Conservation (phyloP, 2,797 vertebrate species). For the Amniataba percoides region DNA sequence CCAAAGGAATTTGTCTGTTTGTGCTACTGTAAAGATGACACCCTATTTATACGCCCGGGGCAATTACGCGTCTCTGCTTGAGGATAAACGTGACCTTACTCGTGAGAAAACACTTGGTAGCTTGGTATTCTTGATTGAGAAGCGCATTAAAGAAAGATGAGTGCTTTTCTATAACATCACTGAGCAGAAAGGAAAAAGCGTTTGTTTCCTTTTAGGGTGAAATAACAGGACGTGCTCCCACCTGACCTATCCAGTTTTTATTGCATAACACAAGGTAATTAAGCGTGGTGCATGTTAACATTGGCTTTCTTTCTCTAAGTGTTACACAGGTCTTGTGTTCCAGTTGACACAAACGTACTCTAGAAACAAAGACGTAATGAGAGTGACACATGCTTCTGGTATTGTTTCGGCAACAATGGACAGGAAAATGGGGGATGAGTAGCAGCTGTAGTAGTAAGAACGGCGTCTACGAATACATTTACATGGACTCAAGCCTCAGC, state of each 20-base stretch:
- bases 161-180: not conserved
- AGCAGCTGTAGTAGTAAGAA: not conserved
- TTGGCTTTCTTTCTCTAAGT: not conserved
- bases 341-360: too few species aligned
- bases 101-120: not conserved
- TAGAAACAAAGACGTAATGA: too few species aligned
- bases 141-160: not conserved
- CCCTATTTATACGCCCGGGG: slow-evolving; percentile 38
- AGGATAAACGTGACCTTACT: not conserved
- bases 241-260: slow-evolving; percentile 4
- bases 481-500: not conserved
- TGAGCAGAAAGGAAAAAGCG: slow-evolving; percentile 26
- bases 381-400: too few species aligned
- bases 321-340: too few species aligned
- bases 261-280: not conserved
- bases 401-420: not conserved
- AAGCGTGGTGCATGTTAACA: not conserved
- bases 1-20: slow-evolving; percentile 73
- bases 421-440: not conserved
- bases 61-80: not conserved
- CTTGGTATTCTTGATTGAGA: not conserved
- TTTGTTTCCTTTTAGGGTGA: slow-evolving; percentile 13
- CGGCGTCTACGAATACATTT: not conserved
- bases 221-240: not conserved
- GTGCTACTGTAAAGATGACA: slow-evolving; percentile 46